Conservation (phyloP, 1,140 invertebrate species). For the Diprion similis region DNA sequence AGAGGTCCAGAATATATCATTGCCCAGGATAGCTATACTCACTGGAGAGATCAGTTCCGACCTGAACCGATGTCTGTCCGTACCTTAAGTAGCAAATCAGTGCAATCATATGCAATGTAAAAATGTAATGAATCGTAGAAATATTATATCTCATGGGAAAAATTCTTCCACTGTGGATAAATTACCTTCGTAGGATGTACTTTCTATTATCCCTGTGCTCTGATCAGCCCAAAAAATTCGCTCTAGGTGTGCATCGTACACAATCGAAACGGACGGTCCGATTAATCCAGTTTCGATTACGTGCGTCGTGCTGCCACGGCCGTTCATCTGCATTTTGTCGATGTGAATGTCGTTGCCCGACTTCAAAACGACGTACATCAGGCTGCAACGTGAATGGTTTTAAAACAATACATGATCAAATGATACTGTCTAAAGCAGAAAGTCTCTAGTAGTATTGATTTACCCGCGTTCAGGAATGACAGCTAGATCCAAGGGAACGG, state of each 20-base stretch:
- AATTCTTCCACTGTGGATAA: not conserved
- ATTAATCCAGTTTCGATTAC: constrained; percentile 60
- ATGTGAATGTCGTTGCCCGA: constrained; percentile 62
- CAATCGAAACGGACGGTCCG: constrained; percentile 62
- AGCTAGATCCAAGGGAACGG: constrained; percentile 68
- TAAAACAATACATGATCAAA: not conserved
- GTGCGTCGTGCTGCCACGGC: constrained; percentile 55
- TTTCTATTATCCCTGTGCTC: constrained; percentile 63
- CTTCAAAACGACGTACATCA: constrained; percentile 71
- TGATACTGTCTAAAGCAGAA: constrained; percentile 9
- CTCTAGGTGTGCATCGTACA: constrained; percentile 61
- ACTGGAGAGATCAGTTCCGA: constrained; percentile 53
- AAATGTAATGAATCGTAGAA: constrained; percentile 20
- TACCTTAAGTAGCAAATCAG: constrained; percentile 47
- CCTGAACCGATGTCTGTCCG: constrained; percentile 41
- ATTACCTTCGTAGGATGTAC: constrained; percentile 62
- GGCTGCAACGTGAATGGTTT: constrained; percentile 50
- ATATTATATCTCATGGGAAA: not conserved
- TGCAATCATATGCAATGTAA: constrained; percentile 3
- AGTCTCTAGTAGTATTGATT: constrained; percentile 8
- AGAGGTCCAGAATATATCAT: constrained; percentile 63
- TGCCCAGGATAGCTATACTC: constrained; percentile 62
- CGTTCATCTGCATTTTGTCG: constrained; percentile 67
- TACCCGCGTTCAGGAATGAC: constrained; percentile 71
- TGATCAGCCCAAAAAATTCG: constrained; percentile 66